Evolutionary conservation across 2,797 vertebrate genomes (phyloP), one percentile per base, ranked within the genome.

Genomic region (Aulostomus chinensis): DNA sequence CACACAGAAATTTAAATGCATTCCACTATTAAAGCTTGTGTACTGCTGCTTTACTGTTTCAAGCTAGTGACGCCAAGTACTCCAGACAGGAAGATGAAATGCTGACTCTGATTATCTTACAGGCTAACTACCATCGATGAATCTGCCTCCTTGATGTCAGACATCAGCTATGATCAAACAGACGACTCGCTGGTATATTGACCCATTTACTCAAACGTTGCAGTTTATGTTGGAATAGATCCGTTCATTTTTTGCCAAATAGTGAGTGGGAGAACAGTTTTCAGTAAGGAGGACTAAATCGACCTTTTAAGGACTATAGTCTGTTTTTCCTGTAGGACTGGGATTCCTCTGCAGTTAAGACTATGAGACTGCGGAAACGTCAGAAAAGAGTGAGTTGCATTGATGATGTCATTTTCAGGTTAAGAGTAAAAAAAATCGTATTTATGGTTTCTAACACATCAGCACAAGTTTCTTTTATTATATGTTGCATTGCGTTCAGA

Each of bases 141-240:
- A 90, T 96, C 95, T 5, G 88, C 85, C 56, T 96, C 95, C 51
- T 84, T 95, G 83, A 82, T 96, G 74, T 97, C 95, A 18, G 96
- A 97, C 86, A 97, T 96, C 89, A 98, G 96, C 91, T 98, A 92
- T 81, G 96, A 97, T 86, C 94, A 96, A 86, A 94, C 94, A 0
- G 94, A 96, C 36, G 95, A 97, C 55, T 97, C 95, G 14, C 65
- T 95, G 94, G 96, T 98, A 95, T 34, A 11, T 3, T 46, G 0
- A 37, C 9, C 4, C 1, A 0, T 31, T 43, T 56, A 36, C 1
- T 10, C 7, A 10, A 29, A 24, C 1, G 3, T 5, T 38, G 24
- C 4, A 35, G 13, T 45, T 4, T 33, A 9, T 41, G 4, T 34
- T 31, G 32, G 25, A 36, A 3, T 2, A 32, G 4, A 26, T 3